Conservation (phyloP, 2,888 invertebrate genomes). For the Cynaeus angustus region DNA sequence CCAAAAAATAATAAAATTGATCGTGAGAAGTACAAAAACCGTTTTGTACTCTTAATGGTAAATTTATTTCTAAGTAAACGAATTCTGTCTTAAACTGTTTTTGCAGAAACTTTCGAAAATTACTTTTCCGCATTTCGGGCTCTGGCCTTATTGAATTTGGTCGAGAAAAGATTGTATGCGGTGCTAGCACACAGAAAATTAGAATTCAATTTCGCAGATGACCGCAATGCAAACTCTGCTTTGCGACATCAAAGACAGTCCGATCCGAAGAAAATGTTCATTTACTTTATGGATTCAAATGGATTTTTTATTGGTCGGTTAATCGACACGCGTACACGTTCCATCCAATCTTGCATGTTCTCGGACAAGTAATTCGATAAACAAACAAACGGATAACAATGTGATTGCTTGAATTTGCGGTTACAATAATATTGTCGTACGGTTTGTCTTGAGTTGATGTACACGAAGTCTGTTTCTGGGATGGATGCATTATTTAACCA, state of each 20-base stretch:
- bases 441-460: slow-evolving; percentile 47
- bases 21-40: too few species aligned
- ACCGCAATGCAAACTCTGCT: slow-evolving; percentile 58
- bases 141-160: slow-evolving; percentile 28
- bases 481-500: slow-evolving; percentile 62
- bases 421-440: slow-evolving; percentile 43
- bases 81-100: slow-evolving; percentile 19
- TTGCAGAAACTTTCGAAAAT: slow-evolving; percentile 19
- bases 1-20: too few species aligned
- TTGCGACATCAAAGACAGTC: slow-evolving; percentile 56
- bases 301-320: background rate
- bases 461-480: slow-evolving; percentile 50
- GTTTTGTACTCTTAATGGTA: background rate
- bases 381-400: slow-evolving; percentile 59
- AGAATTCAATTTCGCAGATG: slow-evolving; percentile 63
- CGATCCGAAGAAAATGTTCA: slow-evolving; percentile 2
- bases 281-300: slow-evolving; percentile 11
- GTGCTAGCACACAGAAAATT: slow-evolving; percentile 55
- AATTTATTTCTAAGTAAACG: background rate
- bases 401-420: slow-evolving; percentile 50
- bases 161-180: slow-evolving; percentile 33
- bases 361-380: slow-evolving; percentile 59
- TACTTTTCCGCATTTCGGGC: slow-evolving; percentile 28
- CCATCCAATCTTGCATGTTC: slow-evolving; percentile 13
- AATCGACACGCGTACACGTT: slow-evolving; percentile 9